A percentile compares a stretch with the other conserved stretches of the same genome.
Conservation (phyloP, 2,113 vertebrate species). For the Meles meles region DNA sequence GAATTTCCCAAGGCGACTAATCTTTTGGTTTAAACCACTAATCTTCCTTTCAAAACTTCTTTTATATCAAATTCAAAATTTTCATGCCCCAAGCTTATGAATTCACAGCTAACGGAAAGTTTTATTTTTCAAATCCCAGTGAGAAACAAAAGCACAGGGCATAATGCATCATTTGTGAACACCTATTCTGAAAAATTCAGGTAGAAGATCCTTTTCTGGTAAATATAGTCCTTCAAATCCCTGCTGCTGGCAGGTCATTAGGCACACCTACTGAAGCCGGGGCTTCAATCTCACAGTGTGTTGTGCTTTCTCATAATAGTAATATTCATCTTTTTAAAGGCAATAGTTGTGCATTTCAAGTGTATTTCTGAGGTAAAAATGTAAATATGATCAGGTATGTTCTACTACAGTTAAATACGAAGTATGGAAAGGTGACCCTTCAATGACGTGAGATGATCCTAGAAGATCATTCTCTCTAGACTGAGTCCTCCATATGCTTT, state of each 20-base stretch:
- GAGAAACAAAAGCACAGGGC: not conserved
- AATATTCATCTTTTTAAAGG: slow-evolving; percentile 32
- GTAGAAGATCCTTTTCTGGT: not conserved
- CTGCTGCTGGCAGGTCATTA: not conserved
- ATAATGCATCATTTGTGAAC: not conserved
- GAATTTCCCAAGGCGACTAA: slow-evolving; percentile 29
- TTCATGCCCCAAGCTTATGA: slow-evolving; percentile 14
- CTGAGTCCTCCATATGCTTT: not conserved
- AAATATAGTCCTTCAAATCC: not conserved
- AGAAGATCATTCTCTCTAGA: not conserved
- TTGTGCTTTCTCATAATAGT: not conserved
- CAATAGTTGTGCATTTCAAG: slow-evolving; percentile 4
- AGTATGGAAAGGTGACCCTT: not conserved
- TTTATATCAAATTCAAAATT: slow-evolving; percentile 62
- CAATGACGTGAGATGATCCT: not conserved
- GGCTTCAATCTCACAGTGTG: slow-evolving; percentile 3
- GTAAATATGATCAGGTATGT: not conserved
- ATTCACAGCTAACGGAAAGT: slow-evolving; percentile 31
- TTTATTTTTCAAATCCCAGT: slow-evolving; percentile 44
- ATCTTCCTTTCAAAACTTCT: slow-evolving; percentile 63
- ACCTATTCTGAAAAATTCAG: not conserved
- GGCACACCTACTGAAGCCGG: not conserved
- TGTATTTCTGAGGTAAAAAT: not conserved
- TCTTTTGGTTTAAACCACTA: slow-evolving; percentile 46
- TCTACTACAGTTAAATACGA: not conserved